Conservation (phyloP, 2,113 vertebrate genomes). For the Ovis canadensis region DNA sequence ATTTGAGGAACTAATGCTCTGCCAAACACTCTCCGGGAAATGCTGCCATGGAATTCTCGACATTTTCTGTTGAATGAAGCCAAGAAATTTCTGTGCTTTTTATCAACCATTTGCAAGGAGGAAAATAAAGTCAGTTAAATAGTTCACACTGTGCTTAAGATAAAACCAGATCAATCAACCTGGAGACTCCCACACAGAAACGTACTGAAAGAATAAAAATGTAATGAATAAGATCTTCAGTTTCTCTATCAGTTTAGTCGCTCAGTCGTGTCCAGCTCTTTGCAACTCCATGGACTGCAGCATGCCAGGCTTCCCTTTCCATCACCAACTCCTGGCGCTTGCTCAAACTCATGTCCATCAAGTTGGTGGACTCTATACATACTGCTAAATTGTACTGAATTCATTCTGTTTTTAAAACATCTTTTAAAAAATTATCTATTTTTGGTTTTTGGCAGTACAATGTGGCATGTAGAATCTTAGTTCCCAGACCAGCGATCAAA, state of each 20-base stretch:
- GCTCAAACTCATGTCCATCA: neutral
- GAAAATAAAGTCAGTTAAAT: neutral
- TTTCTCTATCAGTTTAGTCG: neutral
- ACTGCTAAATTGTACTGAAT: neutral
- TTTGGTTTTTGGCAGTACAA: neutral
- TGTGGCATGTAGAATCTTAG: neutral
- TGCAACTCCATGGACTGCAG: neutral
- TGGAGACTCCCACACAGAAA: neutral
- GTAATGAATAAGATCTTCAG: neutral
- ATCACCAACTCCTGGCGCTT: neutral
- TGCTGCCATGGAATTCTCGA: neutral
- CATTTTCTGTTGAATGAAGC: neutral
- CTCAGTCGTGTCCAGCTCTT: neutral
- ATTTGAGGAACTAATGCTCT: neutral
- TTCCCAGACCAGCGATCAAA: neutral
- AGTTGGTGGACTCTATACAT: neutral
- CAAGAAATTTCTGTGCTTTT: neutral
- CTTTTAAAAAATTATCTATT: neutral
- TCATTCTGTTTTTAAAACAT: neutral
- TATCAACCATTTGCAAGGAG: neutral
- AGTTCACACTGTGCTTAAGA: neutral
- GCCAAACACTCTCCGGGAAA: neutral
- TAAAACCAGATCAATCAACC: neutral
- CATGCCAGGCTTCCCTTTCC: neutral
- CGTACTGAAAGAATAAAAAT: neutral